Evolutionary conservation across 92 coral and sea anemone genomes (phyloP), one percentile per base, ranked within the genome.

Genomic region (Epizoanthus illoricatus): DNA sequence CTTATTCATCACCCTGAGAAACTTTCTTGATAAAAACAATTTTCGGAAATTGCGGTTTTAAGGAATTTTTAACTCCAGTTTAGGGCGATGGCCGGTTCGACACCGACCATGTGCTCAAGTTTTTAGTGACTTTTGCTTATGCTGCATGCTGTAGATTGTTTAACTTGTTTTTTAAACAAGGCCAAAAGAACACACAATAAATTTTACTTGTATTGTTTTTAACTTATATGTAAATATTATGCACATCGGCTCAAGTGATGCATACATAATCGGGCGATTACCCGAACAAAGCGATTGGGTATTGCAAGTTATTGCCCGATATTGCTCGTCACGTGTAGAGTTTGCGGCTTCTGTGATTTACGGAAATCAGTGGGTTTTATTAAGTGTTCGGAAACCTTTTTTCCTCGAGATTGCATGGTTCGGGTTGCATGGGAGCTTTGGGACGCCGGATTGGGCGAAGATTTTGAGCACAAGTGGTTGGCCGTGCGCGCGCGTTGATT

Each of bases 1-100:
- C 40, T 81, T 85, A 86, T 89, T 89, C 81, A 89, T 89, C 89
- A 89, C 72, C 82, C 82, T 70, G 41, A 43, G 60, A 78, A 19
- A 78, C 60, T 33, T 49, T 16, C 71, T 62, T 58, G 82, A 23
- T 63, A 72, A 78, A 78, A 78, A 78, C 82, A 78, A 78, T 78
- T 78, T 78, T 78, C 82, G 82, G 82, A 78, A 78, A 64, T 49
- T 78, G 82, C 71, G 82, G 82, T 78, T 78, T 78, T 63, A 15
- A 63, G 65, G 60, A 78, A 41, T 78, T 76, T 75, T 78, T 64
- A 43, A 63, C 82, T 41, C 82, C 72, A 58, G 13, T 63, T 63
- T 64, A 12, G 71, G 82, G 72, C 71, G 82, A 78, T 76, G 81
- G 69, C 81, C 19, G 18, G 11, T 13, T 41, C 41, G 42, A 64